These are phyloP conservation scores for Phycodurus eques DNA, from an alignment of 2,113 vertebrate genomes.

Conservation along the genomic window DNA sequence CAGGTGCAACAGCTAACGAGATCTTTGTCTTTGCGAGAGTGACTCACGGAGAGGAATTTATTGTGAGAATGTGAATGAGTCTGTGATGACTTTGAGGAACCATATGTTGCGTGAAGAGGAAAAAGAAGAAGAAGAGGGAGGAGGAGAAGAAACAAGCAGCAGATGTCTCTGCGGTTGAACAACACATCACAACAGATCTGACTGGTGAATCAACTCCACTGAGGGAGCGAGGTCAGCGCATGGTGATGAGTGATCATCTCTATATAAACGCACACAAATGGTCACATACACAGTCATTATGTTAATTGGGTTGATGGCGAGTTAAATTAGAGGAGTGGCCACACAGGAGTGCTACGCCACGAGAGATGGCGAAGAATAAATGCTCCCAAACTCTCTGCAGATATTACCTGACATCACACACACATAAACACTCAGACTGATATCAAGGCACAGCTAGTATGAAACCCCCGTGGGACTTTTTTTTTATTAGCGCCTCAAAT, in stretches of 20 bases:
- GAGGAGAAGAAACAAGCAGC: conserved; percentile 29
- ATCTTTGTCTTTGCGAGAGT: conserved; percentile 12
- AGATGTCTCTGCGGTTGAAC: conserved; percentile 60
- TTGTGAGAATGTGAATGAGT: conserved; percentile 58
- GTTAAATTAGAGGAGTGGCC: not conserved
- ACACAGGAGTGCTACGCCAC: not conserved
- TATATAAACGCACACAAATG: not conserved
- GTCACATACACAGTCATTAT: not conserved
- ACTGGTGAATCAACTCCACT: conserved; percentile 55
- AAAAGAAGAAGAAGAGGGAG: not conserved
- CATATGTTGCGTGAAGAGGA: conserved; percentile 19
- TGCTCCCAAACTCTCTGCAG: conserved; percentile 2
- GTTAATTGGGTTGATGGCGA: not conserved
- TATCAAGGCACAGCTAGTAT: not conserved
- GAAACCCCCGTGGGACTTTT: not conserved
- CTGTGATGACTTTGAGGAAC: conserved; percentile 59
- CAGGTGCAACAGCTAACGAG: conserved; percentile 26
- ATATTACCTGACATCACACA: not conserved
- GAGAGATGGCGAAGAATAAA: not conserved
- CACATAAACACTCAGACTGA: not conserved
- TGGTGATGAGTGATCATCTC: not conserved
- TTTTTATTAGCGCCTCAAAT: conserved; percentile 17
- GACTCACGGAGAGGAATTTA: conserved; percentile 57
- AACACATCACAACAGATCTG: conserved; percentile 40
- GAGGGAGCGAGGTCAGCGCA: conserved; percentile 37